A percentile compares a stretch with the other conserved stretches of the same genome.
These are phyloP conservation scores for Brienomyrus brachyistius DNA, from an alignment of 2,113 vertebrate species.

Conservation along the genomic window DNA sequence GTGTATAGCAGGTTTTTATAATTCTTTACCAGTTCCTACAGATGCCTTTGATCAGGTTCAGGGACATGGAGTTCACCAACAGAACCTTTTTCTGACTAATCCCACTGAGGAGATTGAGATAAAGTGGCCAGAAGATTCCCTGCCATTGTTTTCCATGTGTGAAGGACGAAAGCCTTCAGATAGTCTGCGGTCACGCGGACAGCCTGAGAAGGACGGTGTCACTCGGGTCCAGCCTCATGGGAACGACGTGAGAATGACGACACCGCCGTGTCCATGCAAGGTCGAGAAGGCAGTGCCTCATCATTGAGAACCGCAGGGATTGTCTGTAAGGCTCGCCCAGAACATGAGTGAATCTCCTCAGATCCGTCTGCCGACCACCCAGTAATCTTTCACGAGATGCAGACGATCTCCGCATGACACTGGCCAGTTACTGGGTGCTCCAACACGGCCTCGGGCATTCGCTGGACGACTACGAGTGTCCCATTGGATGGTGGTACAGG, in stretches of 20 bases:
- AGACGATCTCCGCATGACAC: not conserved
- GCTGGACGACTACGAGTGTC: not conserved
- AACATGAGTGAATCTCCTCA: not conserved
- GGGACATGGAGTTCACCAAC: not conserved
- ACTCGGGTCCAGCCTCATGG: not conserved
- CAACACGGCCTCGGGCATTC: not conserved
- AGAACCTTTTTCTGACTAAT: not conserved
- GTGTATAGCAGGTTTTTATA: not conserved
- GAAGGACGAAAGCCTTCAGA: not conserved
- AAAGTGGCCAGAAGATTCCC: not conserved
- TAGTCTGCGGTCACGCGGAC: not conserved
- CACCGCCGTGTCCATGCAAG: not conserved
- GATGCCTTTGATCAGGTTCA: not conserved
- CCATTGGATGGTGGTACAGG: not conserved
- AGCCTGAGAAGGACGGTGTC: not conserved
- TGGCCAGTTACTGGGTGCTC: not conserved
- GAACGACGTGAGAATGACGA: not conserved
- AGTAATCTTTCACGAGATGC: not conserved
- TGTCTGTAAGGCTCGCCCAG: not conserved
- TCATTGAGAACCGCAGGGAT: not conserved
- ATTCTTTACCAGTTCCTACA: not conserved
- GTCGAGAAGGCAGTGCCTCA: not conserved
- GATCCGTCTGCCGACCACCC: not conserved
- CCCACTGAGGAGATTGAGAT: not conserved
- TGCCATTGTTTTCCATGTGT: not conserved